Base-by-base conservation (phyloP, 1,140 invertebrate genomes). In the Lasioglossum baleicum region DNA sequence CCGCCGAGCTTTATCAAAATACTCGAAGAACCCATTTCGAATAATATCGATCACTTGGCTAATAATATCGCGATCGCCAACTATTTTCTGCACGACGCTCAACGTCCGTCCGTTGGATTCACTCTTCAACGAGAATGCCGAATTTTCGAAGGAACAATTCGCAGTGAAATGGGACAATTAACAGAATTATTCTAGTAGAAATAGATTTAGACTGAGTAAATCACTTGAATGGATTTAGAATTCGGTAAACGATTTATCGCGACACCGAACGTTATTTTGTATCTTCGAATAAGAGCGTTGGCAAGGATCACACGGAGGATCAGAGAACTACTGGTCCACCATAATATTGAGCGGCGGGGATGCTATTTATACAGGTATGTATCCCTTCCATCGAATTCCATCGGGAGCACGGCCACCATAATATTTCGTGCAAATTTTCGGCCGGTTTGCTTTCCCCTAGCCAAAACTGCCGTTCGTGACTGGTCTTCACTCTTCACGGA, bases 1-100 rank as follows among this genome's bases (percentile, higher is more conserved):
- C 82, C 75, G 44, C 83, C 87, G 22, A 88, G 75, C 67, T 86
- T 88, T 11, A 88, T 7, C 26, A 88, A 51, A 17, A 87, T 80
- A 35, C 80, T 83, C n/a, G 65, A 35, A 53, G 65, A 35, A 53
- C 71, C 72, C 88, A 88, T 88, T 48, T 85, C 61, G 15, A 2
- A 44, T 44, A 44, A 22, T 42, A 53, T 69, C 15, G n/a, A 20
- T 42, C 35, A 35, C 35, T 26, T 7, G 11, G 10, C 75, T 6
- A 20, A 60, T 60, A 8, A 56, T 20, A 13, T 65, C 61, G 13
- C 3, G 64, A 40, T 60, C 11, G 17, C 53, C 20, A 53, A 26
- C 40, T 26, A 35, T 35, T 35, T 35, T 35, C 51, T 15, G 51
- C 13, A 20, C 13, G 51, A 35, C 35, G 35, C 35, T 35, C 51